Conservation (phyloP, 1,140 invertebrate species). For the Anastrepha ludens region DNA sequence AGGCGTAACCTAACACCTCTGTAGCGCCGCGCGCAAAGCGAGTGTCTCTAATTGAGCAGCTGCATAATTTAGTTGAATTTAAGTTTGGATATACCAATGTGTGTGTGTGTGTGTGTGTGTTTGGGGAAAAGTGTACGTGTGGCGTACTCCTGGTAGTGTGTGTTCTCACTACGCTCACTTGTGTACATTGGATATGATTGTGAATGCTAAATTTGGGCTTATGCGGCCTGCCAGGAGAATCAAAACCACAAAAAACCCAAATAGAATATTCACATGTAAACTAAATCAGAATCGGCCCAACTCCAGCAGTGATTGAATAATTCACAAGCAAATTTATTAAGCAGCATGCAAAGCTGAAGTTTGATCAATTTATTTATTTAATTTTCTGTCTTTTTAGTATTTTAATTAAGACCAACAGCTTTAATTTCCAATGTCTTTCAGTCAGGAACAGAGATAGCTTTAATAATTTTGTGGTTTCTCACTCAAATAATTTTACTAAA, state of each 20-base stretch:
- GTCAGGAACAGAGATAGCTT: too few species aligned
- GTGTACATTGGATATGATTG: constrained; percentile 13
- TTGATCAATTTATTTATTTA: too few species aligned
- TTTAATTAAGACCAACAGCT: too few species aligned
- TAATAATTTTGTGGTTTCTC: too few species aligned
- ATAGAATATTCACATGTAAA: background rate
- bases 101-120: background rate
- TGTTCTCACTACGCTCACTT: background rate
- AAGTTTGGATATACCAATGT: background rate
- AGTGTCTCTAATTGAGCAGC: constrained; percentile 25
- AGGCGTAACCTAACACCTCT: constrained; percentile 34
- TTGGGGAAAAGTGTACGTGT: background rate
- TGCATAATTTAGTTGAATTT: constrained; percentile 38
- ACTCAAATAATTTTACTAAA: too few species aligned
- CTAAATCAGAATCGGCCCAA: too few species aligned
- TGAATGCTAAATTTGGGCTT: constrained; percentile 26
- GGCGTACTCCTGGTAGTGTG: background rate
- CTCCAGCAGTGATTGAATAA: too few species aligned
- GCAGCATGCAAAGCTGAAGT: too few species aligned
- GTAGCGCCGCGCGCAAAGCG: background rate
- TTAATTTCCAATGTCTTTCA: too few species aligned
- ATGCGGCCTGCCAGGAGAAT: background rate
- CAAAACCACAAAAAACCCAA: background rate
- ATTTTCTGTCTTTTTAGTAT: too few species aligned
- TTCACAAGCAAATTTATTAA: too few species aligned